A percentile compares a stretch with the other conserved stretches of the same genome.
Conservation (phyloP, 1,140 invertebrate genomes). For the Euglossa dilemma region DNA sequence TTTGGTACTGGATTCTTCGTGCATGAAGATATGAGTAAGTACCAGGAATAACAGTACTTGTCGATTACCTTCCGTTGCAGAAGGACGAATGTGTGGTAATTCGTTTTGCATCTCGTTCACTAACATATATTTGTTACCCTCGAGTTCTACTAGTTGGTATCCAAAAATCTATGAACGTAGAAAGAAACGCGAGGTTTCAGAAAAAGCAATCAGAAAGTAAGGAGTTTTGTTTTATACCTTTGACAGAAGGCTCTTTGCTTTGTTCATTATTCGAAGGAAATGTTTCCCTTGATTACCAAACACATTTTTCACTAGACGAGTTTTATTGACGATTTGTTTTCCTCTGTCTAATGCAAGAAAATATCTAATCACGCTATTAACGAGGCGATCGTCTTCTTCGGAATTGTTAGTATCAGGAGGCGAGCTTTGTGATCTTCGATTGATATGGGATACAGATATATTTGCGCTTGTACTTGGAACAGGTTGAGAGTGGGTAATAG, state of each 20-base stretch:
- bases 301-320: constrained; percentile 64
- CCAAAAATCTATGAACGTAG: constrained; percentile 71
- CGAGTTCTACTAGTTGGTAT: constrained; percentile 67
- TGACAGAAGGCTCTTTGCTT: constrained; percentile 41
- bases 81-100: constrained; percentile 59
- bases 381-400: constrained; percentile 39
- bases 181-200: background rate
- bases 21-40: constrained; percentile 75
- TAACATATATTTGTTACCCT: constrained; percentile 70
- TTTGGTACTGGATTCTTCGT: constrained; percentile 64
- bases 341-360: constrained; percentile 56
- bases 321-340: constrained; percentile 61
- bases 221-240: constrained; percentile 49
- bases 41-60: constrained; percentile 69
- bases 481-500: background rate
- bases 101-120: constrained; percentile 68
- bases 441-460: background rate
- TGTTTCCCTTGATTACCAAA: constrained; percentile 47
- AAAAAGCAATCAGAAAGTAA: background rate
- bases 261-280: constrained; percentile 56
- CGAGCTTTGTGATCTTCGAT: background rate
- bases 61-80: constrained; percentile 32
- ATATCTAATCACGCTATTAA: constrained; percentile 59
- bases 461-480: background rate
- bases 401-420: no score